Conservation (phyloP, 1,140 invertebrate genomes). For the Trachymyrmex cornetzi region DNA sequence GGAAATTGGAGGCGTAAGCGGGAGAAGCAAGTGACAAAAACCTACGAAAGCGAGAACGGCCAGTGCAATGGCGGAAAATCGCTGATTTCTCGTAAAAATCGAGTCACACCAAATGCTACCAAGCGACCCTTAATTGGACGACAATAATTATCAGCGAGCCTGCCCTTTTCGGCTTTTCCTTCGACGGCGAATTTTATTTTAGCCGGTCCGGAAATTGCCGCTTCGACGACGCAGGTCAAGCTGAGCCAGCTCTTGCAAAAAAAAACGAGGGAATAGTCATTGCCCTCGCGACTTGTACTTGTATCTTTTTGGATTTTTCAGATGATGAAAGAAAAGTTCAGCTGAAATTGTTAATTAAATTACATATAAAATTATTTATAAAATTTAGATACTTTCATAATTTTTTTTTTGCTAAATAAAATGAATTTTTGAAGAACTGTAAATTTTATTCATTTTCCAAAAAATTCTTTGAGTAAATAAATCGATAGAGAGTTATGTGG, state of each 20-base stretch:
- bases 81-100: constrained; percentile 83
- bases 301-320: constrained; percentile 13
- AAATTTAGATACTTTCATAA: not conserved
- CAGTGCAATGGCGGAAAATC: constrained; percentile 77
- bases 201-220: constrained; percentile 70
- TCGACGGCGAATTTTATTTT: constrained; percentile 66
- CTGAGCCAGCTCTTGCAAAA: constrained; percentile 77
- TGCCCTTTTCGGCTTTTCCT: constrained; percentile 48
- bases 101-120: constrained; percentile 35
- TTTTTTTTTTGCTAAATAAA: not conserved
- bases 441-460: not conserved
- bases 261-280: constrained; percentile 61
- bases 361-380: not conserved
- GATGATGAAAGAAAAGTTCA: not conserved
- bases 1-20: constrained; percentile 14
- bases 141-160: constrained; percentile 80
- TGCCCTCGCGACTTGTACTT: not conserved
- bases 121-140: constrained; percentile 71
- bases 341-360: not conserved
- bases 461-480: not conserved
- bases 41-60: constrained; percentile 39
- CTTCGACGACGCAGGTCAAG: constrained; percentile 82
- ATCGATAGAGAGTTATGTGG: not conserved
- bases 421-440: not conserved
- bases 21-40: constrained; percentile 35